Conservation (phyloP, 2,797 vertebrate species). For the Tachyglossus aculeatus region DNA sequence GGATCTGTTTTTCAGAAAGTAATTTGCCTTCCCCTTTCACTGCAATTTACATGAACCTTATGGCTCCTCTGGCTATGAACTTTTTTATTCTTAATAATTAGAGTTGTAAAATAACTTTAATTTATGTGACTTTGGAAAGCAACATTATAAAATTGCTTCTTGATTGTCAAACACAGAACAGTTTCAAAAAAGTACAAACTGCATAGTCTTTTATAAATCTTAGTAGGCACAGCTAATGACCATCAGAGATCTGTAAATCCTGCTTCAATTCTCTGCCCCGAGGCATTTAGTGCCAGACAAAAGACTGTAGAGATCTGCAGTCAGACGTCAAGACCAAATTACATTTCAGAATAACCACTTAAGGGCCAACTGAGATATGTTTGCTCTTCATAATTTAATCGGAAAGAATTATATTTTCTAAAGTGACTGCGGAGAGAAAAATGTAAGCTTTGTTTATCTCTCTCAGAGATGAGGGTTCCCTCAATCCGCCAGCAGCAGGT, state of each 20-base stretch:
- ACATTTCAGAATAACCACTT: constrained; percentile 14
- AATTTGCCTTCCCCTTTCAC: constrained; percentile 39
- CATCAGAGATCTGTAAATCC: background rate
- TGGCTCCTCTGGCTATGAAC: constrained; percentile 45
- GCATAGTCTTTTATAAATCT: constrained; percentile 24
- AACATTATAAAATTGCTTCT: constrained; percentile 29
- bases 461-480: background rate
- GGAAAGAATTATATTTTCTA: background rate
- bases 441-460: background rate
- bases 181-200: constrained; percentile 33
- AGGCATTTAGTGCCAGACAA: background rate
- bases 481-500: background rate
- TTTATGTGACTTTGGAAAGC: constrained; percentile 30
- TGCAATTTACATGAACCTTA: constrained; percentile 43
- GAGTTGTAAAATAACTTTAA: constrained; percentile 51
- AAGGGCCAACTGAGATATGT: constrained; percentile 1
- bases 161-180: constrained; percentile 42
- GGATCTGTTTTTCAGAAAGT: constrained; percentile 34
- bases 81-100: constrained; percentile 55
- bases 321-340: constrained; percentile 14
- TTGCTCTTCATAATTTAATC: constrained; percentile 3
- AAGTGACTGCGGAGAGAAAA: background rate
- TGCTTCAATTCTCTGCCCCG: background rate
- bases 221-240: background rate
- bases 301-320: constrained; percentile 14